These are phyloP conservation scores for Branchinecta sandiegonensis DNA, from an alignment of 2,888 invertebrate genomes.

Conservation along the genomic window DNA sequence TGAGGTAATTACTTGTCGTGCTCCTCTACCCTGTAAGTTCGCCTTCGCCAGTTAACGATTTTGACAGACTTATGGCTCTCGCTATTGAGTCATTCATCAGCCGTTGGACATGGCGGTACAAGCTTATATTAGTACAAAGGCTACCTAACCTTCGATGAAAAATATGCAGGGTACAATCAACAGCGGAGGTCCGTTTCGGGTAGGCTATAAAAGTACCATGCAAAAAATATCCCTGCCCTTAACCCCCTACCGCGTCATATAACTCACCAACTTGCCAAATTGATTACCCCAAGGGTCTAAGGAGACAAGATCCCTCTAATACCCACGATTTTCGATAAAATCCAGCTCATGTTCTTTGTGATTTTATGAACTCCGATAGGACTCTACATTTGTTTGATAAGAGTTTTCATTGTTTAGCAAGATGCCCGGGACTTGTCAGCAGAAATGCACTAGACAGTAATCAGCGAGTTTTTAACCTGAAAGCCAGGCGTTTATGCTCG, in stretches of 20 bases:
- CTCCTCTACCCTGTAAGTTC: no score
- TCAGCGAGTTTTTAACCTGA: no score
- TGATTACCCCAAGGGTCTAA: constrained; percentile 1
- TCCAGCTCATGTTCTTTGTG: no score
- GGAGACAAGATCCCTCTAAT: no score
- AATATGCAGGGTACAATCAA: constrained; percentile 9
- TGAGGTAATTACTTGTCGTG: no score
- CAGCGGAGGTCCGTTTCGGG: constrained; percentile 1
- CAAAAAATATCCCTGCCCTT: neutral
- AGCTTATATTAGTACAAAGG: constrained; percentile 5
- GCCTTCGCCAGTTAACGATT: neutral
- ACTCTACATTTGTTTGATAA: no score
- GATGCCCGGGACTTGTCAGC: no score
- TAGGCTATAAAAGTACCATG: neutral
- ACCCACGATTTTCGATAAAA: no score
- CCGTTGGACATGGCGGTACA: constrained; percentile 3
- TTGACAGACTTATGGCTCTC: constrained; percentile 14
- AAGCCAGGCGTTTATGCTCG: no score
- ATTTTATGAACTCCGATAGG: no score
- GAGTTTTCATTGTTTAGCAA: no score
- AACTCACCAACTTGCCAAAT: neutral
- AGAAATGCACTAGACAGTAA: no score
- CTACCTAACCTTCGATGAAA: constrained; percentile 7
- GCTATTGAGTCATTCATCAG: constrained; percentile 12
- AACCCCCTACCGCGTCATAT: constrained; percentile 2